Percentiles rank a stretch among this genome's conserved stretches.
phyloP scores from a whole-genome alignment of 1,140 invertebrate species.

The Oreohelix idahoensis region DNA sequence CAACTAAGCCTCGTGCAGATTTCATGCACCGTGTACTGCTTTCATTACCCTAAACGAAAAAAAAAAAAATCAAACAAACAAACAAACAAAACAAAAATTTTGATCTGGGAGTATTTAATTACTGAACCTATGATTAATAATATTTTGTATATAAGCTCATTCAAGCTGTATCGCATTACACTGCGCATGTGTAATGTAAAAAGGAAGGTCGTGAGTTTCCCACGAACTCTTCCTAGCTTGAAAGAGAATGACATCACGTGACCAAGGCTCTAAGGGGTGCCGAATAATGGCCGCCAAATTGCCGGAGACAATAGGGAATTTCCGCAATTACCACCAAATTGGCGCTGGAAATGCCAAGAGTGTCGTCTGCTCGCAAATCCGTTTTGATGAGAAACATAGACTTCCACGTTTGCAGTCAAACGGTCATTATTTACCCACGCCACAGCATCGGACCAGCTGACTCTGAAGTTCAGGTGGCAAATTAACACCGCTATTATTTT shows the following conservation, averaged over 20 bases:
- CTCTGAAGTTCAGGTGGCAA: background rate
- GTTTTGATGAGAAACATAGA: conserved; percentile 28
- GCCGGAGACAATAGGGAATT: conserved; percentile 3
- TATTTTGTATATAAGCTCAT: too few species aligned
- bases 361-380: conserved; percentile 17
- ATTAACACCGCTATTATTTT: conserved; percentile 16
- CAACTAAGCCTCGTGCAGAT: too few species aligned
- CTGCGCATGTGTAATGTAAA: background rate
- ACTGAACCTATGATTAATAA: too few species aligned
- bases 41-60: too few species aligned
- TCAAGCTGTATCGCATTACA: too few species aligned
- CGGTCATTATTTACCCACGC: conserved; percentile 28
- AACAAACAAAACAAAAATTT: too few species aligned
- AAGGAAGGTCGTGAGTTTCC: background rate
- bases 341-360: conserved; percentile 6
- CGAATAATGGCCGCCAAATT: background rate
- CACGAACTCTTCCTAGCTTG: background rate
- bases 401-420: conserved; percentile 22
- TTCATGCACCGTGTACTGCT: too few species aligned
- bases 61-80: too few species aligned
- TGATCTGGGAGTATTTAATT: too few species aligned
- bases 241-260: background rate
- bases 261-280: background rate
- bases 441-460: background rate
- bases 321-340: conserved; percentile 8